Base-by-base conservation (phyloP, 2,113 vertebrate genomes). In the Plestiodon gilberti region DNA sequence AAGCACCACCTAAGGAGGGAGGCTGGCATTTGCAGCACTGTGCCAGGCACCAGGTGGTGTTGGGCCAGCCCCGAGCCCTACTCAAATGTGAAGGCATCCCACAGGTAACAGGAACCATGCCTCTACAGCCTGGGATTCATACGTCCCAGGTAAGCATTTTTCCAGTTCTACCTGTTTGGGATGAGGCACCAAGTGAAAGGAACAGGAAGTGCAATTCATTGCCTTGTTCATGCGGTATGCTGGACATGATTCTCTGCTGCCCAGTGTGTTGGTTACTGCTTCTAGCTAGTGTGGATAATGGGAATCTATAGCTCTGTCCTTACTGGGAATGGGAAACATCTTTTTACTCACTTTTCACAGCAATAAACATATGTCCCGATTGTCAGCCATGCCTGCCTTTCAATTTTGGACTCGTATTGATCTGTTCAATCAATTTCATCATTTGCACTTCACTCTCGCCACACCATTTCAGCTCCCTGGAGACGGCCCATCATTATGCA, bases 371-470 rank as follows among this genome's bases (percentile, higher is more conserved):
- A 8, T 40, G 35, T 71, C 35, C 70, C 2, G 2, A 6, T 40
- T 38, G 30, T 20, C 35, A 25, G 55, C 20, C 20, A 4, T 28
- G 17, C 30, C 33, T 10, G 33, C 43, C 28, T 87, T 88, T 62
- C 55, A 38, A 14, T 83, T 78, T 71, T 28, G 38, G 75, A 2
- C 57, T 71, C 40, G 10, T 52, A 61, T 83, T 15, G 85, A 86
- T 71, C 40, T 38, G 22, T 30, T n/a, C 38, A 88, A 71, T 83
- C 57, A 73, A 83, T 57, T 7, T 33, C 40, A 79, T 83, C 75
- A 83, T 88, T 78, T 79, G 15, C 55, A 79, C 81, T 83, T 83
- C 87, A 78, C 65, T 78, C 74, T 77, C 64, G 18, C 13, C 35
- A 13, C 30, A 35, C 38, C 38, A 3, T 78, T 67, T 57, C 10